Base-by-base conservation (phyloP, 2,888 invertebrate species). In the Mesodorylaimus sp. region DNA sequence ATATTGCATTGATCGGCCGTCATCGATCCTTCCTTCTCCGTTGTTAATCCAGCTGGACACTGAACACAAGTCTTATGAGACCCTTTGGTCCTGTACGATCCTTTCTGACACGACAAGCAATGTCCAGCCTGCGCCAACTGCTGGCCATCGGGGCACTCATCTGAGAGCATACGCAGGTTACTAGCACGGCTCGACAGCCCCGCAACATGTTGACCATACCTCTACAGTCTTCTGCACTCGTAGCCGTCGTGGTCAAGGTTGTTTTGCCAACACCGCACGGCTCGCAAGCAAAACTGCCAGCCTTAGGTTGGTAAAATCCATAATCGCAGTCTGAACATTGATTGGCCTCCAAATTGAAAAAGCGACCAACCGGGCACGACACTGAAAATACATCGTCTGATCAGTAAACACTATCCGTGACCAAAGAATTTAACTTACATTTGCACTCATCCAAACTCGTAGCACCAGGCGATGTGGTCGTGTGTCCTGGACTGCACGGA, bases 91-190 rank as follows among this genome's bases (percentile, higher is more conserved):
- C 91, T 76, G 70, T 80, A 86, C 0, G 81, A 82, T 45, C 87
- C 91, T 45, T 83, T 73, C 0, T 87, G 86, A 63, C 93, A 93
- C 2, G 85, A 79, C 64, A 88, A 87, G 66, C 89, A 91, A 45
- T 81, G 81, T 2, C 91, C 91, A 60, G 86, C 83, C 47, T 79
- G 75, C 51, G 82, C 60, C 52, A 66, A 54, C 46, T 71, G 68
- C 47, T 67, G 63, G 2, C 71, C 71, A 49, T 69, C 67, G n/a
- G 59, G 60, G 65, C 89, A 89, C 63, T 89, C 89, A 62, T 88
- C 88, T 62, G 50, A 10, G 32, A 32, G 32, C 16, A 16, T 16
- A 32, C 16, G 32, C 10, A 32, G 16, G 16, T 32, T 32, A 32
- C 10, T 32, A 16, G 10, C 32, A 10, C 10, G 16, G 16, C 10